Evolutionary conservation across 2,797 vertebrate genomes (phyloP).

Genomic region (Lacerta bilineata): DNA sequence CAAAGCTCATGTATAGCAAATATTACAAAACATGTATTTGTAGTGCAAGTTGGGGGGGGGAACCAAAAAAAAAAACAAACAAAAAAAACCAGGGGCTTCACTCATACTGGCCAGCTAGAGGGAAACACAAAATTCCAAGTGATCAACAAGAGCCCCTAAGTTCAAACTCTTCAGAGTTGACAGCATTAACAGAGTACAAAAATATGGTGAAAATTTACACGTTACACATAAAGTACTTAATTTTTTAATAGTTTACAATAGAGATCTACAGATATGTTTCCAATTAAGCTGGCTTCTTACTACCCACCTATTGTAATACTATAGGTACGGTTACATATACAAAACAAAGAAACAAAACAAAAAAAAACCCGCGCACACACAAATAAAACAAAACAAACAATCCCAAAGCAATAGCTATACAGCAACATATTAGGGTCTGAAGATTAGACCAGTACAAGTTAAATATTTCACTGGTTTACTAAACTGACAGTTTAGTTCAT

Average conservation of each 20-base stretch:
- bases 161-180: slow-evolving; percentile 80
- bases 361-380: too few species aligned
- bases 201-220: slow-evolving; percentile 84
- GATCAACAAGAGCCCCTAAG: slow-evolving; percentile 80
- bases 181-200: slow-evolving; percentile 82
- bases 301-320: slow-evolving; percentile 81
- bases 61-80: slow-evolving; percentile 38
- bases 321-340: slow-evolving; percentile 80
- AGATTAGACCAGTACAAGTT: slow-evolving; percentile 78
- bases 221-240: slow-evolving; percentile 81
- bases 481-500: slow-evolving; percentile 79
- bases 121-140: slow-evolving; percentile 79
- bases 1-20: slow-evolving; percentile 77
- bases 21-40: slow-evolving; percentile 81
- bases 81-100: slow-evolving; percentile 81
- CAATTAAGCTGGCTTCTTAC: slow-evolving; percentile 82
- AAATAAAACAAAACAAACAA: slow-evolving; percentile 60
- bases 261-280: slow-evolving; percentile 83
- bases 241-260: slow-evolving; percentile 83
- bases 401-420: slow-evolving; percentile 77
- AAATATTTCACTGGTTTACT: slow-evolving; percentile 81
- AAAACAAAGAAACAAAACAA: slow-evolving; percentile 10
- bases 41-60: slow-evolving; percentile 80
- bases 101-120: slow-evolving; percentile 82
- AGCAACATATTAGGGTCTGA: slow-evolving; percentile 80